These are phyloP conservation scores for Prionace glauca DNA, from an alignment of 2,797 vertebrate species.

Conservation along the genomic window DNA sequence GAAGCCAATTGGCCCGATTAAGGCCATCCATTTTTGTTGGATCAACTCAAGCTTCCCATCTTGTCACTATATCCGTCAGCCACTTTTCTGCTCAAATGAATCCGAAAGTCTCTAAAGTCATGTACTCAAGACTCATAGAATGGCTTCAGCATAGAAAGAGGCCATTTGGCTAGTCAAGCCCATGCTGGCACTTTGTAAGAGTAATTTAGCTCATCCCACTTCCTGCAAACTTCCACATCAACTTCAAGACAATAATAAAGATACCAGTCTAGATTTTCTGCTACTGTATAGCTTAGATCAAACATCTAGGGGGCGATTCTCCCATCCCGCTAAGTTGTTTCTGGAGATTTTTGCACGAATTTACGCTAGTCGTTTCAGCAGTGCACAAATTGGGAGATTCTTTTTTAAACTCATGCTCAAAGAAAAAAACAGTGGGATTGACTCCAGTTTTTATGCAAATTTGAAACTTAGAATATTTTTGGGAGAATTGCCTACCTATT, in stretches of 20 bases:
- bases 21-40: background rate
- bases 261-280: background rate
- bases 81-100: background rate
- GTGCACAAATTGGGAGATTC: no score
- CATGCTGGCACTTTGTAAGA: background rate
- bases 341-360: no score
- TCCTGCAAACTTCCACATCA: background rate
- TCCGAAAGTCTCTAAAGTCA: background rate
- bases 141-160: background rate
- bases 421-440: no score
- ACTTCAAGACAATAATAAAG: background rate
- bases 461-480: no score
- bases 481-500: background rate
- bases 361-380: no score
- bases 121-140: background rate
- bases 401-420: no score
- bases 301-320: background rate
- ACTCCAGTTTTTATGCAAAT: no score
- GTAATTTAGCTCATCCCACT: background rate
- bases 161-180: background rate
- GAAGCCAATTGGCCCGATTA: background rate
- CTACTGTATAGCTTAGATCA: background rate
- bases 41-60: background rate
- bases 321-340: no score
- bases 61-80: background rate